Evolutionary conservation across 2,888 invertebrate species (phyloP).

Genomic region (Leucoptera coffeella): DNA sequence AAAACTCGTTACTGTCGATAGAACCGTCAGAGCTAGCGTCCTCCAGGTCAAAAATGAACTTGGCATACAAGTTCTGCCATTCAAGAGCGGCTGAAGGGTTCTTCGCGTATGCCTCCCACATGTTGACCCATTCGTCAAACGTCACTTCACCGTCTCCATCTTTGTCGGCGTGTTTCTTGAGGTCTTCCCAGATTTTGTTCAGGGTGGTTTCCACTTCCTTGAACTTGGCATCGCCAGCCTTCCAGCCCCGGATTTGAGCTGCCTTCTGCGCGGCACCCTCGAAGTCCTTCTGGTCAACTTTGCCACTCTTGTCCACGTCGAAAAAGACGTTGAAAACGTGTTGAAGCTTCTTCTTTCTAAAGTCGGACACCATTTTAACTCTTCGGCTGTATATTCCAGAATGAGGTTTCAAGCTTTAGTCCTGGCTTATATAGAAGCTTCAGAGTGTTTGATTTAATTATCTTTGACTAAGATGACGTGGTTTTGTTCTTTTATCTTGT

Average conservation of each 20-base stretch:
- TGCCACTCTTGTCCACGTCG: conserved; percentile 82
- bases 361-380: conserved; percentile 66
- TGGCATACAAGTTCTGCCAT: conserved; percentile 81
- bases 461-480: no score
- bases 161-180: conserved; percentile 73
- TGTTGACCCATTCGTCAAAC: conserved; percentile 79
- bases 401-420: no score
- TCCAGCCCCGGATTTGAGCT: conserved; percentile 73
- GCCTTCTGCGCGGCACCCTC: conserved; percentile 81
- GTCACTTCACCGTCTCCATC: conserved; percentile 83
- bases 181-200: conserved; percentile 77
- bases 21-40: conserved; percentile 73
- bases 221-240: conserved; percentile 63
- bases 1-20: conserved; percentile 79
- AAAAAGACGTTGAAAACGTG: conserved; percentile 85
- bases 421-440: no score
- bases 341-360: conserved; percentile 81
- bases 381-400: neutral
- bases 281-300: conserved; percentile 82
- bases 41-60: conserved; percentile 82
- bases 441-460: no score
- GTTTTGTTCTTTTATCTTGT: no score
- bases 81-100: conserved; percentile 67
- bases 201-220: conserved; percentile 67
- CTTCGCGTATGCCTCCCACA: conserved; percentile 79